phyloP scores from a whole-genome alignment of 2,113 vertebrate genomes.

The Murina feae region DNA sequence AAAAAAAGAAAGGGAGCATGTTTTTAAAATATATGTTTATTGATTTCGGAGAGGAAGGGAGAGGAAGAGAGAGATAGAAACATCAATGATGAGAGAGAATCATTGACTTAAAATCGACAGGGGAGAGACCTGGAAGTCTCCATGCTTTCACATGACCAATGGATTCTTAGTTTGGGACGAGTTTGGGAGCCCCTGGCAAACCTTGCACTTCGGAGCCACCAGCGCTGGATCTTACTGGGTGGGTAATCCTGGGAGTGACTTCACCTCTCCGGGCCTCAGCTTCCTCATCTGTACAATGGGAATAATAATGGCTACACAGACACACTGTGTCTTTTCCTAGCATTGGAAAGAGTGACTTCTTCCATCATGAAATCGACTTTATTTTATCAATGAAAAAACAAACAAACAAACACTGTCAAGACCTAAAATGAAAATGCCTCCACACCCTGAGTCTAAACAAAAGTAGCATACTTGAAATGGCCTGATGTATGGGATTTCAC shows the following conservation, averaged over 20 bases:
- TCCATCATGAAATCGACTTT: neutral
- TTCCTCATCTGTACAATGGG: neutral
- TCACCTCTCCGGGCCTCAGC: neutral
- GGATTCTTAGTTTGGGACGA: neutral
- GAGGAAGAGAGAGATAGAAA: too few species aligned
- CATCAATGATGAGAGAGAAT: too few species aligned
- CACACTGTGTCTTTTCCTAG: neutral
- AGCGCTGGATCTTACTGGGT: neutral
- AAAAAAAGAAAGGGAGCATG: too few species aligned
- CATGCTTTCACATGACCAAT: neutral
- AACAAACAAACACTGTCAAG: neutral
- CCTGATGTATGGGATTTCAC: neutral
- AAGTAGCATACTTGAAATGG: neutral
- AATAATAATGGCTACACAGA: neutral
- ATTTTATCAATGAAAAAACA: neutral
- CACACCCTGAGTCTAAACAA: neutral
- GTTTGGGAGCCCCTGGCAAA: neutral
- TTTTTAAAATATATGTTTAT: too few species aligned
- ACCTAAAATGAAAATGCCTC: neutral
- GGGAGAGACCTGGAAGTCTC: neutral
- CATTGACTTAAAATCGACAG: neutral
- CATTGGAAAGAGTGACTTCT: neutral
- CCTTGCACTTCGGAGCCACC: neutral
- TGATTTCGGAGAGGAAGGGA: too few species aligned
- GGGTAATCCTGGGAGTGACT: neutral